Conservation (phyloP, 1,140 invertebrate genomes). For the Nephila pilipes region DNA sequence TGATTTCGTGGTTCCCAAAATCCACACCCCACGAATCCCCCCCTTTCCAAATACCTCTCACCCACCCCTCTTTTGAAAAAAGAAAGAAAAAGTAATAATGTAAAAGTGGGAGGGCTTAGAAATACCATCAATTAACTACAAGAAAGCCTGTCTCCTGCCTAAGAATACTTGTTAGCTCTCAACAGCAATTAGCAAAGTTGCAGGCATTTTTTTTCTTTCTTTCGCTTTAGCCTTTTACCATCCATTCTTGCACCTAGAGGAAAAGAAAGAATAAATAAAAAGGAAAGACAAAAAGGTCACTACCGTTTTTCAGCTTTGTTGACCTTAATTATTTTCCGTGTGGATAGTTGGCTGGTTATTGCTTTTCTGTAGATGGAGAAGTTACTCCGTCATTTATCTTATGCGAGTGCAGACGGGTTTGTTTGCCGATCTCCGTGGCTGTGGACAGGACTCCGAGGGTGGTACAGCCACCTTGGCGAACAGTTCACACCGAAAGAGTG, state of each 20-base stretch:
- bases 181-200: conserved; percentile 69
- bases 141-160: conserved; percentile 46
- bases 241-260: conserved; percentile 9
- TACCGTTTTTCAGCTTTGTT: conserved; percentile 70
- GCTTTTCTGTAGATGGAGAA: conserved; percentile 41
- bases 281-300: conserved; percentile 63
- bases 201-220: conserved; percentile 9
- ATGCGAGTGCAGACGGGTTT: conserved; percentile 47
- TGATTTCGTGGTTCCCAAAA: conserved; percentile 21
- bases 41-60: neutral
- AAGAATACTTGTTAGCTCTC: conserved; percentile 47
- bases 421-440: conserved; percentile 14
- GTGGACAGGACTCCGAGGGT: conserved; percentile 58
- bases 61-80: neutral
- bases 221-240: conserved; percentile 9
- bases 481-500: conserved; percentile 39
- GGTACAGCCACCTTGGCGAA: conserved; percentile 52
- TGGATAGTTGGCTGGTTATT: conserved; percentile 63
- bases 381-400: conserved; percentile 30
- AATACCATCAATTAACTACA: conserved; percentile 69
- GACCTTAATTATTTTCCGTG: conserved; percentile 76
- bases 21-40: neutral
- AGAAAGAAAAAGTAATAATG: conserved; percentile 47
- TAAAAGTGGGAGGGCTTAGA: conserved; percentile 50
- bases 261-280: conserved; percentile 13